Evolutionary conservation across 2,797 vertebrate genomes (phyloP), one percentile per base, ranked within the genome.

Genomic region (Sorex maritimensis): DNA sequence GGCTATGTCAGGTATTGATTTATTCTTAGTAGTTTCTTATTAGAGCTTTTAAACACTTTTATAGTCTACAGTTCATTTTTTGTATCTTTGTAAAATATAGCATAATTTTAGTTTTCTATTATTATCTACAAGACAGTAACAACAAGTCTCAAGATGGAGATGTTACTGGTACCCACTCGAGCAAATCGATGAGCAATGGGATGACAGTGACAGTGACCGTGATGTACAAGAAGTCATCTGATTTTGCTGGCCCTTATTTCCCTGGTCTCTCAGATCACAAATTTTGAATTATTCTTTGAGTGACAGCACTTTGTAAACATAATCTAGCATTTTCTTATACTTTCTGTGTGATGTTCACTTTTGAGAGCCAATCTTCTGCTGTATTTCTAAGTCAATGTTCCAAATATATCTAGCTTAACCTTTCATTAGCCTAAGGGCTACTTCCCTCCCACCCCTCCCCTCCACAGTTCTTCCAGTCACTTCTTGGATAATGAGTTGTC

Each of bases 1-100:
- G 69, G 15, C 21, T 28, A 10, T 65, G 11, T 28, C n/a, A 52
- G n/a, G 1, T 69, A 69, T 49, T 71, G 15, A 67, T 86, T 30
- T 85, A 72, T 81, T 81, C 6, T 38, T 84, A 15, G 2, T 65
- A 49, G 24, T 63, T 92, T 63, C 86, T 94, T 12, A 75, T 41
- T 69, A 82, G n/a, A 61, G 5, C 6, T 78, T 92, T 90, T 71
- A 30, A 78, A 30, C 30, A 77, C 5, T 61, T 9, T 23, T 81
- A 65, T 30, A 23, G 55, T 30, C 28, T 17, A 71, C 1, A 44
- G 46, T 23, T 84, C 93, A 28, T 38, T 6, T 41, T 80, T 81
- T 80, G n/a, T 49, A n/a, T n/a, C 44, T 88, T 85, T 83, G 30
- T 86, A 63, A 80, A 77, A 77, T 78, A 86, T 93, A 34, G 14